Base-by-base conservation (phyloP, 2,888 invertebrate genomes). In the Stenodema calcarata region DNA sequence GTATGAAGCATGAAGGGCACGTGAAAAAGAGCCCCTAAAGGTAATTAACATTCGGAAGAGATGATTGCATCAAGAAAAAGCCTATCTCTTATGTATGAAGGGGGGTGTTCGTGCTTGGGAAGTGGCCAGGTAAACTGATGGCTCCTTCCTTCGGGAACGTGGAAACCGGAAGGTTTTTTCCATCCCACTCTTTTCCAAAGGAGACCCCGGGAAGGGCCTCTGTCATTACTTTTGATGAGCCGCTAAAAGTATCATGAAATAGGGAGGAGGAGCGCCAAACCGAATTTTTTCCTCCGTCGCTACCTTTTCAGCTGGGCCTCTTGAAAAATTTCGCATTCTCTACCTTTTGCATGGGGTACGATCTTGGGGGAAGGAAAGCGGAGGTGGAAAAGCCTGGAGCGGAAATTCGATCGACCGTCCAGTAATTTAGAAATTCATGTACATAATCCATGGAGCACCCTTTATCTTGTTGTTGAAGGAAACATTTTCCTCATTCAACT, bases 221-320 rank as follows among this genome's bases (percentile, higher is more conserved):
- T 44, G 41, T 69, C 82, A 47, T 82, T 82, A 82, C 82, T 82
- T 82, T 82, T 82, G 82, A 82, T 82, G 82, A 82, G 82, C 82
- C 82, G 23, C 23, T 82, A 82, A 82, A 82, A 82, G 82, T 82
- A 54, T 82, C 69, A 41, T 69, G 82, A 41, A 82, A 62, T 81
- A 41, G 44, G 47, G 62, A 6, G 4, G 9, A 7, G 62, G 62
- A 23, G 23, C n/a, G 62, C 62, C 62, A n/a, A 7, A 62, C 62
- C 62, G 18, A 23, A 62, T 62, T 62, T 62, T n/a, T 23, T 23
- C 27, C 62, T 62, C 7, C 62, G 23, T 12, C 62, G 50, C 50
- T 50, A n/a, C 50, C 27, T 62, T 27, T 62, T 62, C 18, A 62
- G 62, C 62, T 6, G 18, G 62, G n/a, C 27, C 62, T 62, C 23